Evolutionary conservation across 1,140 invertebrate genomes (phyloP).

Genomic region (Hyles euphorbiae): DNA sequence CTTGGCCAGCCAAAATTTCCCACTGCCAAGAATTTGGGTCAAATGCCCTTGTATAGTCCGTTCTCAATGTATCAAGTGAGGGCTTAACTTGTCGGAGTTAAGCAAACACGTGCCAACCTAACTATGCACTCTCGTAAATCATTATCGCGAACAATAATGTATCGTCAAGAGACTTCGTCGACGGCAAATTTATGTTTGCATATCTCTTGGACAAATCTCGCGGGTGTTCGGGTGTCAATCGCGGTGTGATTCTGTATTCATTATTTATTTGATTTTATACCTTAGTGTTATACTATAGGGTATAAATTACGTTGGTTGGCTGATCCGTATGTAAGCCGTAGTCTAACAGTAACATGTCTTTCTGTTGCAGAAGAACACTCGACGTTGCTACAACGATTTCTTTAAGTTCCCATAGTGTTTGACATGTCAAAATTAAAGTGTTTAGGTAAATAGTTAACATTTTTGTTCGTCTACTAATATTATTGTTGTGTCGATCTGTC

Average conservation of each 20-base stretch:
- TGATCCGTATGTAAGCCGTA: no score
- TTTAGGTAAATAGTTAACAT: no score
- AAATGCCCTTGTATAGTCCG: constrained; percentile 9
- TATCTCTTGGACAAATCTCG: constrained; percentile 20
- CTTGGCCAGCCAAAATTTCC: constrained; percentile 16
- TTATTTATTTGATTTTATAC: constrained; percentile 12
- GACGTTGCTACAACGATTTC: neutral
- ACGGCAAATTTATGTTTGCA: constrained; percentile 15
- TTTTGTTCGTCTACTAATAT: no score
- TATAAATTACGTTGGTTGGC: no score
- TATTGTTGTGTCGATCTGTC: no score
- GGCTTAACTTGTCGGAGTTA: constrained; percentile 26
- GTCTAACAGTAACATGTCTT: constrained; percentile 7
- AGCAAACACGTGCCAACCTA: constrained; percentile 15
- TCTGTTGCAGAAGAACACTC: neutral
- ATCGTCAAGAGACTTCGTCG: neutral
- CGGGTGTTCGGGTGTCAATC: constrained; percentile 25
- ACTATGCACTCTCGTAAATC: neutral
- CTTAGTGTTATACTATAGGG: constrained; percentile 1
- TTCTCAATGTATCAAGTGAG: constrained; percentile 21
- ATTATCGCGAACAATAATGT: constrained; percentile 1
- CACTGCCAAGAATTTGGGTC: constrained; percentile 21
- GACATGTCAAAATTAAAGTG: no score
- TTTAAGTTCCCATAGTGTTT: no score
- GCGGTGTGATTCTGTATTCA: neutral